Base-by-base conservation (phyloP, 2,113 vertebrate species). In the Odontophorus gujanensis region DNA sequence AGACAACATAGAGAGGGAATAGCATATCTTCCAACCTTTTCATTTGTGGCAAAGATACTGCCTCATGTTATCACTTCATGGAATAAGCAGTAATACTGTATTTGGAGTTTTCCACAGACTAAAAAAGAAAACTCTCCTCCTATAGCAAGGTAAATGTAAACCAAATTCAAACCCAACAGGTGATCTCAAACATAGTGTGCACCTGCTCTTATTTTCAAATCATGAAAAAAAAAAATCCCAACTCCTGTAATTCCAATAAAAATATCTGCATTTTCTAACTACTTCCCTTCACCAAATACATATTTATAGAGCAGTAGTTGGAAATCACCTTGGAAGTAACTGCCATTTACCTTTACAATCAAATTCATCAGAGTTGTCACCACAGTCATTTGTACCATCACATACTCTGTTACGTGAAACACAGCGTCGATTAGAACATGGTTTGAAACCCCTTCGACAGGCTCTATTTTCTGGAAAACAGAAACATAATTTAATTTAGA, bases 351-450 rank as follows among this genome's bases (percentile, higher is more conserved):
- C 99, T 98, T 98, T 98, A 93, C 99, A 99, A 93, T 98, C 98
- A 16, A 98, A 92, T 97, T 99, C 99, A 96, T 99, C 99, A 5
- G 99, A 99, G 95, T 98, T 98, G 95, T 99, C 99, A 66, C 99
- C 99, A 74, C 99, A 99, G 96, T 99, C 99, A 53, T 99, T 98
- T 61, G 96, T 92, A n/a, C 99, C 98, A 68, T 99, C 98, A 72
- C 99, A 99, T 68, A 99, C 97, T 90, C 97, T 98, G 76, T 96
- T 92, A 58, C 98, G 99, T 67, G 98, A 97, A 88, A 99, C 88
- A 36, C 99, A 99, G 25, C 98, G 98, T 5, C 97, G 98, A 93
- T 99, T 99, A 94, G 98, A 98, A 93, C 99, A 99, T 0, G 98
- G 97, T 69, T 98, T 98, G 89, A 99, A 99, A 42, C 99, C 99